These are phyloP conservation scores for Psettodes erumei DNA, from an alignment of 2,113 vertebrate species.

Conservation along the genomic window DNA sequence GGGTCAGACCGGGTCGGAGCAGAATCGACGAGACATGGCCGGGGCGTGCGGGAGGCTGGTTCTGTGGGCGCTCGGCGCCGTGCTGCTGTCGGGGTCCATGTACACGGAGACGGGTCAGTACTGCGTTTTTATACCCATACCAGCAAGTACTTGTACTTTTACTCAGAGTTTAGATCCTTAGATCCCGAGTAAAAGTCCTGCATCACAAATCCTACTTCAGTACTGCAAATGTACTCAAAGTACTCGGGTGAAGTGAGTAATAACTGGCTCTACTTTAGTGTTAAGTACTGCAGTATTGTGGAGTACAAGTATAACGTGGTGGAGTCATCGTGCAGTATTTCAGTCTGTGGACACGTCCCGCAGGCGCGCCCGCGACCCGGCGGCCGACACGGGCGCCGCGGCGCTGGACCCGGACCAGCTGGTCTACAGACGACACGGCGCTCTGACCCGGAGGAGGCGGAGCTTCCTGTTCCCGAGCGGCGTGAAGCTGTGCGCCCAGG, in stretches of 20 bases:
- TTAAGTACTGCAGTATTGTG: no score
- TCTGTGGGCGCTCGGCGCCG: slow-evolving; percentile 76
- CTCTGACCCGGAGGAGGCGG: slow-evolving; percentile 82
- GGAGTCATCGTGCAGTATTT: no score
- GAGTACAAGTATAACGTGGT: no score
- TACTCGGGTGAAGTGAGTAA: no score
- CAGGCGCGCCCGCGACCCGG: no score
- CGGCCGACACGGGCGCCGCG: no score
- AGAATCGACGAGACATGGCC: slow-evolving; percentile 52
- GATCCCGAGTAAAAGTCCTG: not conserved
- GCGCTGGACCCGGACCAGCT: slow-evolving; percentile 2
- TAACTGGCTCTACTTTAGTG: no score
- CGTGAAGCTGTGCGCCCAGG: slow-evolving; percentile 90
- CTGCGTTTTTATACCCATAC: not conserved
- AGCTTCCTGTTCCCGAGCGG: slow-evolving; percentile 89
- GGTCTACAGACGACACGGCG: slow-evolving; percentile 22
- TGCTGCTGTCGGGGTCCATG: slow-evolving; percentile 76
- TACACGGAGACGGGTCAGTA: slow-evolving; percentile 81
- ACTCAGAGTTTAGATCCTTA: no score
- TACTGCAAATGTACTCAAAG: no score
- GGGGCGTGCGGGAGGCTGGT: slow-evolving; percentile 73
- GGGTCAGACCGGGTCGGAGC: not conserved
- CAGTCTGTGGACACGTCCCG: no score
- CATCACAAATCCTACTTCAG: not conserved
- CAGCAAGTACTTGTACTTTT: no score